These are phyloP conservation scores for Zoroaster sp. DNA, from an alignment of 53 echinoderm and acorn worm species.

Conservation along the genomic window DNA sequence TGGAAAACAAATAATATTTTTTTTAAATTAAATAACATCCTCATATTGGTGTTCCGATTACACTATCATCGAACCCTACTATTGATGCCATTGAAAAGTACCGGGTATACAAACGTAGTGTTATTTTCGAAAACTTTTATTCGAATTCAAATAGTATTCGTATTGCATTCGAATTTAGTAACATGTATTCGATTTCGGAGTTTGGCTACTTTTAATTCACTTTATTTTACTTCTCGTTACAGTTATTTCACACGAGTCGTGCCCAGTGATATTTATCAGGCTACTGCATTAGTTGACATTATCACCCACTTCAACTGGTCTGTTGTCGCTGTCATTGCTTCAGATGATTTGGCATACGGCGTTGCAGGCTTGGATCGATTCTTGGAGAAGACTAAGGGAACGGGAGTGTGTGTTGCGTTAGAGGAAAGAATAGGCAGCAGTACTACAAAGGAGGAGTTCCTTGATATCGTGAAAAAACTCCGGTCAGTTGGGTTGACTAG, in stretches of 20 bases:
- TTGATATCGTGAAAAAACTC: constrained; percentile 60
- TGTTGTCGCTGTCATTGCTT: constrained; percentile 68
- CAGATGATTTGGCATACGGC: constrained; percentile 85
- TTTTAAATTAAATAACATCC: no score
- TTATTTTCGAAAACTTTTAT: no score
- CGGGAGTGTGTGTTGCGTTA: constrained; percentile 79
- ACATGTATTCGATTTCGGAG: no score
- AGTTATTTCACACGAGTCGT: constrained; percentile 88
- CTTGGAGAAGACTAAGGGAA: constrained; percentile 42
- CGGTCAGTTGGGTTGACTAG: constrained; percentile 40
- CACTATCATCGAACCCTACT: no score
- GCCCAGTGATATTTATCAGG: constrained; percentile 67
- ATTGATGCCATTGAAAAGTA: no score
- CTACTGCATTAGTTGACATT: constrained; percentile 74
- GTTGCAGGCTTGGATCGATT: constrained; percentile 63
- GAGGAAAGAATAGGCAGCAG: constrained; percentile 58
- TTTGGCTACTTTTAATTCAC: no score
- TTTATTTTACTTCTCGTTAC: background rate
- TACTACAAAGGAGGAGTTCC: constrained; percentile 36
- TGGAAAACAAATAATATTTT: no score
- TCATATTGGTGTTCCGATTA: no score
- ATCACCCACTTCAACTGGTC: constrained; percentile 67
- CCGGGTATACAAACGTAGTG: no score
- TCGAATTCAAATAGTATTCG: no score
- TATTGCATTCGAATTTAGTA: no score